These are phyloP conservation scores for Lasiommata megera DNA, from an alignment of 2,888 invertebrate genomes.

Conservation along the genomic window DNA sequence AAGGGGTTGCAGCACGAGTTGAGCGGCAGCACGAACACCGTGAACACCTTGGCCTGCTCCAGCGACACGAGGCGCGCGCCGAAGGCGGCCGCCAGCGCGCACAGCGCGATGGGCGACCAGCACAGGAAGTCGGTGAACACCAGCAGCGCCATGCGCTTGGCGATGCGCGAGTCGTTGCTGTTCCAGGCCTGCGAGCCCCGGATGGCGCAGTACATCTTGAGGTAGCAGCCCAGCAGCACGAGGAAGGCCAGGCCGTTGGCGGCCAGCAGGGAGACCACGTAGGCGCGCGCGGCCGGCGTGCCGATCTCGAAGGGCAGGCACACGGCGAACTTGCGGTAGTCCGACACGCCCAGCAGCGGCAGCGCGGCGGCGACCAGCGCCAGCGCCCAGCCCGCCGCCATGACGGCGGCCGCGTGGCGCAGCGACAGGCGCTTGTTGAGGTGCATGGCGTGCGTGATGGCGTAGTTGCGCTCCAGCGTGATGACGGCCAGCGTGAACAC, in stretches of 20 bases:
- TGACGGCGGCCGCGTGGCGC: constrained; percentile 94
- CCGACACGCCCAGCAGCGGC: constrained; percentile 95
- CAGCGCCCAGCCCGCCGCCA: constrained; percentile 96
- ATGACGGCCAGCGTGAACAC: constrained; percentile 98
- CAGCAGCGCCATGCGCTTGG: constrained; percentile 97
- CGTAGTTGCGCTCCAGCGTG: constrained; percentile 96
- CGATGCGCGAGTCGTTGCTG: constrained; percentile 97
- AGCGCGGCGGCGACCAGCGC: constrained; percentile 92
- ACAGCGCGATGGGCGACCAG: constrained; percentile 99
- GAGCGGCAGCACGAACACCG: constrained; percentile 96
- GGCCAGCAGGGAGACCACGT: constrained; percentile 94
- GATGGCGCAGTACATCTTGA: constrained; percentile 98
- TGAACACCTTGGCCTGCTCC: constrained; percentile 97
- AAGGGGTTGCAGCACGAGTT: constrained; percentile 99
- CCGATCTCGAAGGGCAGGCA: constrained; percentile 97
- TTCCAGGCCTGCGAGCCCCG: constrained; percentile 99
- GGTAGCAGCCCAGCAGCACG: constrained; percentile 96
- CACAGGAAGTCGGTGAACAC: constrained; percentile 98
- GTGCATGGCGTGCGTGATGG: constrained; percentile 98
- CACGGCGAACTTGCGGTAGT: constrained; percentile 97
- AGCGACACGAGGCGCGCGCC: constrained; percentile 94
- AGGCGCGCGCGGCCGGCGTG: constrained; percentile 88
- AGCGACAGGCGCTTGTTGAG: constrained; percentile 95
- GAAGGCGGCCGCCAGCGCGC: constrained; percentile 95
- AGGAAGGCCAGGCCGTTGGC: constrained; percentile 97